A percentile compares a stretch with the other conserved stretches of the same genome.
Conservation (phyloP, 2,113 vertebrate species). For the Silurus glanis region DNA sequence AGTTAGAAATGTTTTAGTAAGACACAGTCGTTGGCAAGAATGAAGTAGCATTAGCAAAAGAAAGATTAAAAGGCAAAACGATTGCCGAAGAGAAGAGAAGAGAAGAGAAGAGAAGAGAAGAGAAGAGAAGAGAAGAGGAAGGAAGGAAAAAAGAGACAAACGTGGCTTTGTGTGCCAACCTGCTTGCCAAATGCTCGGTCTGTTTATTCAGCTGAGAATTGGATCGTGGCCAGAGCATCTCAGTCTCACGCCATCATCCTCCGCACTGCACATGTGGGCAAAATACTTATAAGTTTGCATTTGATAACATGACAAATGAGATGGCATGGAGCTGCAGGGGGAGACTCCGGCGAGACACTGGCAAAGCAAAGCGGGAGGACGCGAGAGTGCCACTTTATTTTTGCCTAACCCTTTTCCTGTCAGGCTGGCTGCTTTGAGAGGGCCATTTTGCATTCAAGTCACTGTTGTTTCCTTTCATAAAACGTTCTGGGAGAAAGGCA, state of each 20-base stretch:
- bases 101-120: neutral
- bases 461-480: slow-evolving; percentile 87
- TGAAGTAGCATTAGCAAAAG: neutral
- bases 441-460: slow-evolving; percentile 82
- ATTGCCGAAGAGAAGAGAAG: neutral
- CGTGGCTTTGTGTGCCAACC: slow-evolving; percentile 72
- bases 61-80: slow-evolving; percentile 20
- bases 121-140: slow-evolving; percentile 8
- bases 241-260: slow-evolving; percentile 67
- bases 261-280: slow-evolving; percentile 76
- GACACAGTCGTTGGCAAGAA: slow-evolving; percentile 37
- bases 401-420: slow-evolving; percentile 76
- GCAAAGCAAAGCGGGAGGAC: slow-evolving; percentile 52
- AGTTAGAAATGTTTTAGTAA: slow-evolving; percentile 39
- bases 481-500: slow-evolving; percentile 81
- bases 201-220: slow-evolving; percentile 87
- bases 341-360: slow-evolving; percentile 56
- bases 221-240: slow-evolving; percentile 81
- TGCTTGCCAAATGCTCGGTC: slow-evolving; percentile 74
- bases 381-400: slow-evolving; percentile 67
- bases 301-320: slow-evolving; percentile 87
- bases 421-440: slow-evolving; percentile 72
- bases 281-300: slow-evolving; percentile 76
- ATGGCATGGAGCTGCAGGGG: slow-evolving; percentile 76
- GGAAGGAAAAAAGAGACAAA: slow-evolving; percentile 68